A percentile compares a stretch with the other conserved stretches of the same genome.
Evolutionary conservation across 2,888 invertebrate species (phyloP).

Genomic region (Tillus elongatus): DNA sequence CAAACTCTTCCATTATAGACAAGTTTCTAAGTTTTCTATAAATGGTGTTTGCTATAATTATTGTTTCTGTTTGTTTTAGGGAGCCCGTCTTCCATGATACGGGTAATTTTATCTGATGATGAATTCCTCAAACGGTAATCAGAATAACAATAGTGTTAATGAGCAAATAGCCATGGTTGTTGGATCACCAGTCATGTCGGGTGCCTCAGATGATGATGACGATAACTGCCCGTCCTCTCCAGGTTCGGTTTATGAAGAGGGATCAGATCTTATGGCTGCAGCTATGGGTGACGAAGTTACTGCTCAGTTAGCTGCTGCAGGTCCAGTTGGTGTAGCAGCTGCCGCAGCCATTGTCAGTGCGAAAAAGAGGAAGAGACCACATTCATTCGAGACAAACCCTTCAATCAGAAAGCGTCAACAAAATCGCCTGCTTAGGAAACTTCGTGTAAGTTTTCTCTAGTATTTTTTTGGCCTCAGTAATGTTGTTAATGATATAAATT

Average conservation of each 20-base stretch:
- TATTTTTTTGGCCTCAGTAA: no score
- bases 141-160: slow-evolving; percentile 35
- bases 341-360: slow-evolving; percentile 94
- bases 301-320: slow-evolving; percentile 90
- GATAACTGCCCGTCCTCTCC: slow-evolving; percentile 77
- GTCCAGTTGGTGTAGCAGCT: slow-evolving; percentile 91
- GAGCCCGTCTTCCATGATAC: no score
- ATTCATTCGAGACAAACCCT: slow-evolving; percentile 95
- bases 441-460: slow-evolving; percentile 69
- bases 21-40: no score
- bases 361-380: slow-evolving; percentile 89
- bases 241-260: slow-evolving; percentile 69
- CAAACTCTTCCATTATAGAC: no score
- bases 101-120: no score
- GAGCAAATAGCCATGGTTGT: slow-evolving; percentile 65
- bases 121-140: no score
- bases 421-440: slow-evolving; percentile 79
- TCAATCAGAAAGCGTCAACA: slow-evolving; percentile 93
- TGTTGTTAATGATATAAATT: no score
- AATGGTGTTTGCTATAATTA: no score
- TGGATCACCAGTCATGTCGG: slow-evolving; percentile 40
- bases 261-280: slow-evolving; percentile 72
- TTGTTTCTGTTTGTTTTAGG: no score
- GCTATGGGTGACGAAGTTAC: slow-evolving; percentile 91
- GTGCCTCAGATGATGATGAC: slow-evolving; percentile 64